Evolutionary conservation across 2,797 vertebrate genomes (phyloP), one percentile per base, ranked within the genome.

Genomic region (Gallinago solitaria): DNA sequence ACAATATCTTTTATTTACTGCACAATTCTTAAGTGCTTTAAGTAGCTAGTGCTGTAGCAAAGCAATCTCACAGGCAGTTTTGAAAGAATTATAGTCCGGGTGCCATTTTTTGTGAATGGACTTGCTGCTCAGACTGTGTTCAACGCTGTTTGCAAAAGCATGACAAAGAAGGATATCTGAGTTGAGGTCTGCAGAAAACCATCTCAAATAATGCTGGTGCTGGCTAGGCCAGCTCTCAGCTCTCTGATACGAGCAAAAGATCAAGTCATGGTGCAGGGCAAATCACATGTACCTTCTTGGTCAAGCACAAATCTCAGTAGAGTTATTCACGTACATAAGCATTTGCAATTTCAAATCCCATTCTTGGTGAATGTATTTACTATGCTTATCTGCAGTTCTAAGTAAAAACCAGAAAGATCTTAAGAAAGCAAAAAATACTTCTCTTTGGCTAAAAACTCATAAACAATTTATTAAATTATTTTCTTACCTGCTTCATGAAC

Each of bases 31-130:
- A 51, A 50, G 68, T 43, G 53, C 60, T 88, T 90, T 93, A 84
- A 94, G 83, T 88, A 92, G 70, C 30, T 73, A 67, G 43, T 77
- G 37, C 68, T 70, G 37, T 67, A 87, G 53, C 60, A 93, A 93
- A 88, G 81, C 76, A 90, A 92, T 92, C 76, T 89, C 60, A 82
- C 50, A 83, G 75, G 21, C 27, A 47, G 37, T 83, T 95, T 85
- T 73, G 71, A 93, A 89, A 78, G 83, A 86, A 53, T 80, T 93
- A 83, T 93, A 95, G 37, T 74, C 78, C 92, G 67, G 11, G 27
- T 82, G 37, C 73, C 73, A 68, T 93, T 94, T 95, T 94, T 96
- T 95, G 73, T 95, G 94, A 97, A 94, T 88, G 94, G 83, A 67
- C 67, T 67, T 83, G 19, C n/a, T 21, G 20, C 37, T 87, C 81